phyloP scores from a whole-genome alignment of 2,888 invertebrate genomes.

The Heliconius aoede region DNA sequence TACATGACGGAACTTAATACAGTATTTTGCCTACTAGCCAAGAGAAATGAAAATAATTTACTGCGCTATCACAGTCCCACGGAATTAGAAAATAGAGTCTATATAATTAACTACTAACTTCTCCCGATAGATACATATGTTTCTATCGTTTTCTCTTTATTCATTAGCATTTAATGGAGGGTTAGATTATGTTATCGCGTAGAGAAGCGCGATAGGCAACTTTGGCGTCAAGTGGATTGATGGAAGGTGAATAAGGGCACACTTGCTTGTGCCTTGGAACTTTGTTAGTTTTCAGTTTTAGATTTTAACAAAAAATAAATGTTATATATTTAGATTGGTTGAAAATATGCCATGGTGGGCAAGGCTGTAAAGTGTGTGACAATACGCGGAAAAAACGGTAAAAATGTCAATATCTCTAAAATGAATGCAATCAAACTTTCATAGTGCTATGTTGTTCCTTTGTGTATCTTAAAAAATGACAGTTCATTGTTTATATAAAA shows the following conservation, averaged over 20 bases:
- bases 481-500: not conserved
- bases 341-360: no score
- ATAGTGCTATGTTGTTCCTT: not conserved
- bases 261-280: not conserved
- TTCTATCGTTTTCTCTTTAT: not conserved
- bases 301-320: not conserved
- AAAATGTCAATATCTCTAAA: not conserved
- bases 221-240: slow-evolving; percentile 28
- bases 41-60: not conserved
- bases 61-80: not conserved
- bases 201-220: slow-evolving; percentile 1
- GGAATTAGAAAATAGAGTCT: not conserved
- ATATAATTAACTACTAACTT: not conserved
- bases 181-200: slow-evolving; percentile 8
- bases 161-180: not conserved
- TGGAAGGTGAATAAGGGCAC: slow-evolving; percentile 13
- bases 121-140: not conserved
- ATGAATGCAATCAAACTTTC: no score
- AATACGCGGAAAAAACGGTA: not conserved
- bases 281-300: not conserved
- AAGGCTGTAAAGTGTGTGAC: not conserved
- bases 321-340: no score
- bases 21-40: no score
- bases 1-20: not conserved
- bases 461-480: not conserved